These are phyloP conservation scores for Pseudococcus jackbeardsleyi DNA, from an alignment of 2,888 invertebrate species.

Conservation along the genomic window DNA sequence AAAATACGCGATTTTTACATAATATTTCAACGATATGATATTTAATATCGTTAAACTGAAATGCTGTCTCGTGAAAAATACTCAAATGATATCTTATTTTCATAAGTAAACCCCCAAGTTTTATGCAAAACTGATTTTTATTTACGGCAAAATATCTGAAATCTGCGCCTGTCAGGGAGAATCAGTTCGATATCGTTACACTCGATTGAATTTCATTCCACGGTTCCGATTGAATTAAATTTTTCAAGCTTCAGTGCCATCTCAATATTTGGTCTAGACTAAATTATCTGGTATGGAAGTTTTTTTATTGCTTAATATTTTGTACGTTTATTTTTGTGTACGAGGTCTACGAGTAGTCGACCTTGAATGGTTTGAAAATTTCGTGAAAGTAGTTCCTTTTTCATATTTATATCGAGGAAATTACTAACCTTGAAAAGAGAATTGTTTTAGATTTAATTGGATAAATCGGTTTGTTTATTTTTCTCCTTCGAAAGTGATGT, in stretches of 20 bases:
- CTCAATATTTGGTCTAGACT: not conserved
- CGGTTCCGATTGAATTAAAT: not conserved
- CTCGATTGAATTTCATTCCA: not conserved
- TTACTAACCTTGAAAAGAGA: no score
- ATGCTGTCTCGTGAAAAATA: not conserved
- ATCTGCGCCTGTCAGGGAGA: not conserved
- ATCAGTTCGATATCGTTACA: not conserved
- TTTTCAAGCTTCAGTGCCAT: not conserved
- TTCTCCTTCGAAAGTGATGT: no score
- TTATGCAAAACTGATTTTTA: not conserved
- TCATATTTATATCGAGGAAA: no score
- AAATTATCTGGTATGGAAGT: not conserved
- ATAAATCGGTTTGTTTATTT: no score
- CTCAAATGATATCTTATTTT: not conserved
- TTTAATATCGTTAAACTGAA: constrained; percentile 1
- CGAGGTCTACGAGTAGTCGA: no score
- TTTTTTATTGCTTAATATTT: not conserved
- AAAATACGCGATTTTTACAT: not conserved
- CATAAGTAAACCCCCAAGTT: not conserved
- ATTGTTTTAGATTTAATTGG: no score
- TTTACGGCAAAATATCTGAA: not conserved
- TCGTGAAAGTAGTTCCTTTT: no score
- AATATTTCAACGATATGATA: constrained; percentile 3
- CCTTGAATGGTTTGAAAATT: no score
- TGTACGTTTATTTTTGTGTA: no score